These are phyloP conservation scores for Megastigmus dorsalis DNA, from an alignment of 2,888 invertebrate species.

Conservation along the genomic window DNA sequence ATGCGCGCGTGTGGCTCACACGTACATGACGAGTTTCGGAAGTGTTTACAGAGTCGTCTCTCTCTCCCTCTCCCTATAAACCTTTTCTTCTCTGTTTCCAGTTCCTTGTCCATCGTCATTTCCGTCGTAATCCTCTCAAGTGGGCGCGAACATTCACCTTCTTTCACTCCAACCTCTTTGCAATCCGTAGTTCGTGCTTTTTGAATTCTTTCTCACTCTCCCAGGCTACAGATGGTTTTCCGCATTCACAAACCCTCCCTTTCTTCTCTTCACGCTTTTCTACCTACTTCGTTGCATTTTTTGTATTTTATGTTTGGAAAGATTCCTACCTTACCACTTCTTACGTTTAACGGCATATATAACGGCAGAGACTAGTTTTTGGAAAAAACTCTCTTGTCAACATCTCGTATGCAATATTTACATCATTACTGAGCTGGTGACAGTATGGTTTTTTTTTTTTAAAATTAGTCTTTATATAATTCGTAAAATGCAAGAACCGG, in stretches of 20 bases:
- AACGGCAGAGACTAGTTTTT: too few relatives aligned
- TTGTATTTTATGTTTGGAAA: too few relatives aligned
- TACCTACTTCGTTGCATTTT: neutral
- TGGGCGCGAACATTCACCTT: slow-evolving; percentile 7
- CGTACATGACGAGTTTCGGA: too few relatives aligned
- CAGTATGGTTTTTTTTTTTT: too few relatives aligned
- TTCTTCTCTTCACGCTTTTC: neutral
- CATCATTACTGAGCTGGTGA: too few relatives aligned
- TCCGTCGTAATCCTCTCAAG: slow-evolving; percentile 36
- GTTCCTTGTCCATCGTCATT: slow-evolving; percentile 2
- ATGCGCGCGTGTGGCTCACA: neutral
- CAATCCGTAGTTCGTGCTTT: neutral
- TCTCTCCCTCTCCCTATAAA: neutral
- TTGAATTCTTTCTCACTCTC: neutral
- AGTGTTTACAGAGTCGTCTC: too few relatives aligned
- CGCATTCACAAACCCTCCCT: neutral
- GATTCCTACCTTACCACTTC: too few relatives aligned
- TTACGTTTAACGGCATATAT: too few relatives aligned
- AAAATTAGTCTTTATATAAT: too few relatives aligned
- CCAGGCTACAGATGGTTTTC: neutral
- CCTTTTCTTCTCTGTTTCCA: neutral
- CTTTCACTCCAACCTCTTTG: neutral
- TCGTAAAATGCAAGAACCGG: too few relatives aligned
- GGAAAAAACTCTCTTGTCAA: too few relatives aligned
- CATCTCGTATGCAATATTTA: too few relatives aligned